These are phyloP conservation scores for Heteractis magnifica DNA, from an alignment of 92 coral and sea anemone genomes.

Conservation along the genomic window DNA sequence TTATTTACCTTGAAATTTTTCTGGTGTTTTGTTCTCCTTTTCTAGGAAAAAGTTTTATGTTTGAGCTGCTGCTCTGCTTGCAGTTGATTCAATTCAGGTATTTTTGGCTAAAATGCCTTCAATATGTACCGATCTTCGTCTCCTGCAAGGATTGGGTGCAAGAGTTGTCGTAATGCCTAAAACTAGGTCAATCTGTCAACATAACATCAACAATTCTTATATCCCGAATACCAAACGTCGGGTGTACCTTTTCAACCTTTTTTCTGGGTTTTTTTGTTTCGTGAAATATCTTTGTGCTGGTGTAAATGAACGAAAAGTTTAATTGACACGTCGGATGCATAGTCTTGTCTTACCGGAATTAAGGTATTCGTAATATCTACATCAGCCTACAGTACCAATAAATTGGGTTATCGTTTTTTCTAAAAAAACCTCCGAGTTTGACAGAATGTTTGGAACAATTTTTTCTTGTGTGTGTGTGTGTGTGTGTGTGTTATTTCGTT, in stretches of 20 bases:
- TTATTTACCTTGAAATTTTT: no score
- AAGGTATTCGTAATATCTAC: neutral
- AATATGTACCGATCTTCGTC: neutral
- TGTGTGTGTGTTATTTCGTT: no score
- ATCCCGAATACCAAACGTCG: neutral
- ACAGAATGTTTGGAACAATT: neutral
- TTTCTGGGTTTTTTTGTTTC: neutral
- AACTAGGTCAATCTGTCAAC: neutral
- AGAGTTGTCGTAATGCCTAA: neutral
- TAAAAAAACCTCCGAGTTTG: neutral
- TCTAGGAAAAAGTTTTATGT: no score
- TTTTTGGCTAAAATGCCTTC: neutral
- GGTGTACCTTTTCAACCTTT: slow-evolving; percentile 5
- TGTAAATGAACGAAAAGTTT: neutral
- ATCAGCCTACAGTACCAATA: neutral
- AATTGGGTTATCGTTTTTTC: neutral
- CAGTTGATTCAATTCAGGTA: no score
- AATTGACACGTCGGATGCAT: slow-evolving; percentile 8
- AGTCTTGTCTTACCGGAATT: neutral
- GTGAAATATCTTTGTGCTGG: neutral
- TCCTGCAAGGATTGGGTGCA: neutral
- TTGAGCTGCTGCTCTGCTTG: no score
- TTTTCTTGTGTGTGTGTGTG: neutral
- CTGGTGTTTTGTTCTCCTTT: no score
- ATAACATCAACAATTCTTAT: neutral